phyloP scores from a whole-genome alignment of 2,113 vertebrate species.

The Catharus fuscescens region DNA sequence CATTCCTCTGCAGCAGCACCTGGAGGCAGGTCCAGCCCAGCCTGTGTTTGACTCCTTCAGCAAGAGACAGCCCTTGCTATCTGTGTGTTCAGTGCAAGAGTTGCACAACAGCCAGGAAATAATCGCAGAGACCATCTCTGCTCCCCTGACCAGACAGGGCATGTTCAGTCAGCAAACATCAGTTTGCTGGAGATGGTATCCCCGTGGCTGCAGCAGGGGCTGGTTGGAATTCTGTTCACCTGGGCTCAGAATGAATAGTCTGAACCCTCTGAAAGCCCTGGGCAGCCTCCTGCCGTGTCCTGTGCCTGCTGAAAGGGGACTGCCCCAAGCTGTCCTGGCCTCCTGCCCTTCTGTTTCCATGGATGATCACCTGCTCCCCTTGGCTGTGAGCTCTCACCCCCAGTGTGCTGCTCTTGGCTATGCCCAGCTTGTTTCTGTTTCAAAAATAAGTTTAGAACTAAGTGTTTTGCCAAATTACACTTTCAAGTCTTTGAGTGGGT shows the following conservation, averaged over 20 bases:
- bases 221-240: neutral
- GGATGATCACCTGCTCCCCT: neutral
- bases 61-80: neutral
- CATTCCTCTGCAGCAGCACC: neutral
- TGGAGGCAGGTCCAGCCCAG: accelerated
- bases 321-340: neutral
- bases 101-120: neutral
- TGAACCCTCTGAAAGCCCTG: neutral
- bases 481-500: neutral
- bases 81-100: neutral
- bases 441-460: neutral
- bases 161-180: neutral
- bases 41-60: neutral
- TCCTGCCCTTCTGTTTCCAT: neutral
- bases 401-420: neutral
- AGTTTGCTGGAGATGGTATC: neutral
- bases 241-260: neutral
- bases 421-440: neutral
- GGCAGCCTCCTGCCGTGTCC: neutral
- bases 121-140: neutral
- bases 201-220: neutral
- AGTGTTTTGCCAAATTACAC: neutral
- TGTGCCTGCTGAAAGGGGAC: neutral
- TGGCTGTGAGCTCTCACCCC: neutral
- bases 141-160: neutral